Percentiles rank a stretch among this genome's conserved stretches.
These are phyloP conservation scores for Crossocerus cetratus DNA, from an alignment of 2,888 invertebrate species.

Conservation along the genomic window DNA sequence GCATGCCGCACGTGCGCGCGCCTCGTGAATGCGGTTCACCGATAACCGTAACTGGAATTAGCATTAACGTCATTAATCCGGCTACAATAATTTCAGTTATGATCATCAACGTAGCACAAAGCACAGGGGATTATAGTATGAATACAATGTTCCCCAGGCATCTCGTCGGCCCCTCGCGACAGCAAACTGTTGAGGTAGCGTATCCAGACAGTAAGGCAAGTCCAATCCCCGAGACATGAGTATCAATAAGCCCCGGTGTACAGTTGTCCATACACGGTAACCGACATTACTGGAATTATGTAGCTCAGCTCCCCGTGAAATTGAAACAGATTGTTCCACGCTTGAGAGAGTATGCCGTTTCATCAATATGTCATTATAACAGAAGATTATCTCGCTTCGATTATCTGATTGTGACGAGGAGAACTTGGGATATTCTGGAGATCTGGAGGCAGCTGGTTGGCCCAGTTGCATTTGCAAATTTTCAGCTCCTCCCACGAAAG, in stretches of 20 bases:
- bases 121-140: slow-evolving; percentile 37
- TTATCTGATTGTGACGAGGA: too few relatives aligned
- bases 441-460: background rate
- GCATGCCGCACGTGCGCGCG: too few relatives aligned
- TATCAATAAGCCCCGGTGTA: slow-evolving; percentile 40
- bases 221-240: slow-evolving; percentile 36
- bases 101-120: slow-evolving; percentile 21
- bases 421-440: too few relatives aligned
- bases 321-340: too few relatives aligned
- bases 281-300: slow-evolving; percentile 30
- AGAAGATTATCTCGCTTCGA: too few relatives aligned
- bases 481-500: background rate
- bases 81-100: slow-evolving; percentile 32
- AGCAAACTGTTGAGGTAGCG: slow-evolving; percentile 8
- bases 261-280: slow-evolving; percentile 35
- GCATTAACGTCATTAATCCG: slow-evolving; percentile 2
- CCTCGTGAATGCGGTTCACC: slow-evolving; percentile 1
- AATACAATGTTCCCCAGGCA: slow-evolving; percentile 34
- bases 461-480: background rate
- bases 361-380: too few relatives aligned
- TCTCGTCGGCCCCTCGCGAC: slow-evolving; percentile 19
- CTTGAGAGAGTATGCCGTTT: too few relatives aligned
- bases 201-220: slow-evolving; percentile 30
- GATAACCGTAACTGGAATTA: slow-evolving; percentile 4
- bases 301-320: background rate